phyloP scores from a whole-genome alignment of 53 echinoderm and acorn worm species.

The Mesocentrotus franciscanus region DNA sequence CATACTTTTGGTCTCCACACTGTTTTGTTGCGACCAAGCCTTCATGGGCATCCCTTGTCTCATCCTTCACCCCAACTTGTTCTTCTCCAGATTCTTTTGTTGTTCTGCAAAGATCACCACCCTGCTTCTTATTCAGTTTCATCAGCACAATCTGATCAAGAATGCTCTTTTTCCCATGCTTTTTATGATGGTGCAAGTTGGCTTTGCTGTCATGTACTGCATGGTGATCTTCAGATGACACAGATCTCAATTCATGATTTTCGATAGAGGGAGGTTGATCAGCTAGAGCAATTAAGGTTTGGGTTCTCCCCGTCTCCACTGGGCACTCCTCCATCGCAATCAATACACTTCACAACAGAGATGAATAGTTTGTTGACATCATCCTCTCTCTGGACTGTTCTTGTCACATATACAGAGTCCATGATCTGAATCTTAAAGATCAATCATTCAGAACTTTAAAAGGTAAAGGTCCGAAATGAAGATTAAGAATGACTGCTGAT shows the following conservation, averaged over 20 bases:
- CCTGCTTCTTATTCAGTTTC: constrained; percentile 6
- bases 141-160: constrained; percentile 30
- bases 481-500: background rate
- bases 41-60: background rate
- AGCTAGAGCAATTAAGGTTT: background rate
- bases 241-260: background rate
- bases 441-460: background rate
- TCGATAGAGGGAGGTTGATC: background rate
- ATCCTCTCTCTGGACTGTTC: background rate
- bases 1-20: background rate
- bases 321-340: background rate
- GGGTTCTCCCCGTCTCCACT: background rate
- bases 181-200: background rate
- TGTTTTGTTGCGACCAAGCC: background rate
- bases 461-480: background rate
- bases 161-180: constrained; percentile 20
- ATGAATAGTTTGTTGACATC: background rate
- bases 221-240: background rate
- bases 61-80: background rate
- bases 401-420: background rate
- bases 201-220: background rate
- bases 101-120: constrained; percentile 1
- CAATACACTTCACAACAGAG: background rate
- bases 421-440: background rate
- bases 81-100: background rate